Evolutionary conservation across 1,140 invertebrate species (phyloP).

Genomic region (Ips typographus): DNA sequence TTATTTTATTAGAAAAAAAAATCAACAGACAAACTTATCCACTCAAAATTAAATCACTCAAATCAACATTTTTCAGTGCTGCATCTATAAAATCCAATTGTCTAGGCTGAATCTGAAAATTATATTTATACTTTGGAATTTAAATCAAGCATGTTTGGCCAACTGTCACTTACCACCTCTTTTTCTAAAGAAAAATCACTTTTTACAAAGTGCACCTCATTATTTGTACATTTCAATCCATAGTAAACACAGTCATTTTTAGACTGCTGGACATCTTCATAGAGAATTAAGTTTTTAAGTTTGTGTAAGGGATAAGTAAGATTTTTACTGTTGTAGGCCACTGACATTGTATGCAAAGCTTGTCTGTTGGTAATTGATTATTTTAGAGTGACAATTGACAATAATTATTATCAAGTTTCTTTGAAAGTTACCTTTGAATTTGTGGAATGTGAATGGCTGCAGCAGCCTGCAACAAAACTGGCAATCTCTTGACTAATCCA

Average conservation of each 20-base stretch:
- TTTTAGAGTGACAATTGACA: too few species aligned
- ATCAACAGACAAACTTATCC: neutral
- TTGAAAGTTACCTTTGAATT: slow-evolving; percentile 54
- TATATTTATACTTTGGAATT: slow-evolving; percentile 1
- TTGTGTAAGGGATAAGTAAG: slow-evolving; percentile 52
- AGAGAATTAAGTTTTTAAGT: slow-evolving; percentile 49
- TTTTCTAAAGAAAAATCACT: slow-evolving; percentile 27
- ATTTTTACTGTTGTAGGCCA: slow-evolving; percentile 58
- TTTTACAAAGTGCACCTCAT: slow-evolving; percentile 34
- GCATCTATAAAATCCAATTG: slow-evolving; percentile 26
- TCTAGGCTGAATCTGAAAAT: slow-evolving; percentile 21
- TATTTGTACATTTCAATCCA: slow-evolving; percentile 28
- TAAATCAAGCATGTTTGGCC: neutral
- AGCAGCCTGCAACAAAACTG: slow-evolving; percentile 55
- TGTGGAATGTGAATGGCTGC: slow-evolving; percentile 53
- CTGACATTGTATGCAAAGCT: slow-evolving; percentile 56
- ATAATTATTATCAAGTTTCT: slow-evolving; percentile 14
- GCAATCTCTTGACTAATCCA: slow-evolving; percentile 52
- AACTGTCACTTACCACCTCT: slow-evolving; percentile 22
- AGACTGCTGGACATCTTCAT: slow-evolving; percentile 43
- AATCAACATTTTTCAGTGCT: neutral
- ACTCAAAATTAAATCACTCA: slow-evolving; percentile 4
- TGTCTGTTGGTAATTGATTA: slow-evolving; percentile 47
- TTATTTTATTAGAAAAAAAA: too few species aligned
- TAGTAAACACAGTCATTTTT: slow-evolving; percentile 36